Evolutionary conservation across 2,113 vertebrate genomes (phyloP), one percentile per base, ranked within the genome.

Genomic region (Argyrosomus japonicus): DNA sequence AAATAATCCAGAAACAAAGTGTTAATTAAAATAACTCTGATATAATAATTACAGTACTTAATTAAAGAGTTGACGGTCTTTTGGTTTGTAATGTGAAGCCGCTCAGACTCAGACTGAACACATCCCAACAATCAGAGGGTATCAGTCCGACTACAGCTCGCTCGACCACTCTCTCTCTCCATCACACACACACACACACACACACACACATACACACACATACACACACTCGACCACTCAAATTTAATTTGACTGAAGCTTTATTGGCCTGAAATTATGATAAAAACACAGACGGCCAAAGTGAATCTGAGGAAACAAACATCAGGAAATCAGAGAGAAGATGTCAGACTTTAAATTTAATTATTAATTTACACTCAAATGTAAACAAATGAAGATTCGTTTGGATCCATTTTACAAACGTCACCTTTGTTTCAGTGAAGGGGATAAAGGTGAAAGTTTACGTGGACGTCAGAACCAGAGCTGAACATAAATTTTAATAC

Each of bases 101-200:
- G 87, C 63, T 83, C 72, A 48, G 58, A 15, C 5, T 75, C 32
- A 27, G 15, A 83, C 45, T 71, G 81, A 78, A 62, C 43, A 27
- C 32, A 25, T 32, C 21, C 74, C 7, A 68, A 76, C 80, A 25
- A 45, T 45, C 76, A 54, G 58, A 63, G 53, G 72, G 25, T 2
- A 6, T 11, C 53, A 60, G 72, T 68, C 67, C 11, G 64, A 65
- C 57, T 43, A 3, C 0, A 57, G 12, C 79, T 68, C 69, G n/a
- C 77, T 61, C 78, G 0, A 17, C 10, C 79, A 0, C 36, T 4
- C 80, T 61, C 75, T 61, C 79, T 48, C 77, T 85, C 80, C 19
- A 40, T 25, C 19, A 14, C 40, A n/a, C 40, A 18, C 60, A 19
- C 51, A 56, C 50, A 18, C 32, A 21, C 40, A 29, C 40, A 18